phyloP scores from a whole-genome alignment of 30 jellyfish, hydroid and myxozoan genomes.

The Aurelia aurita complex sp. Pacific region DNA sequence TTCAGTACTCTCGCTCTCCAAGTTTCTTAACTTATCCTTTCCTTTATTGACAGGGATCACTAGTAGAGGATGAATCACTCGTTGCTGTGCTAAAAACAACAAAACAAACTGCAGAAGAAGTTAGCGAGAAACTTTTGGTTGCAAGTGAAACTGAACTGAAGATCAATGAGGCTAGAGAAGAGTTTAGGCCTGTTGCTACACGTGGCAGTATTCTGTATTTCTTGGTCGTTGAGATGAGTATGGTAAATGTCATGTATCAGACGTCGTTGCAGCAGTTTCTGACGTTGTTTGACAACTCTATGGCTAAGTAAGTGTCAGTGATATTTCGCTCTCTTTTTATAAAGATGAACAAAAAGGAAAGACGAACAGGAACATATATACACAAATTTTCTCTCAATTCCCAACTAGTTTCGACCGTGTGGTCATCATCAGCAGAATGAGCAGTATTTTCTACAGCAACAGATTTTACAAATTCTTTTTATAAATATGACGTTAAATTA shows the following conservation, averaged over 20 bases:
- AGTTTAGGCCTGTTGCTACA: slow-evolving; percentile 96
- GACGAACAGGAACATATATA: too few relatives aligned
- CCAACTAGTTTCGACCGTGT: too few relatives aligned
- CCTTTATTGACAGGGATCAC: slow-evolving; percentile 74
- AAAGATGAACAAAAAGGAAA: too few relatives aligned
- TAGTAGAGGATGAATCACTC: slow-evolving; percentile 92
- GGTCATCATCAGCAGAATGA: too few relatives aligned
- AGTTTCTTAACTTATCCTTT: too few relatives aligned
- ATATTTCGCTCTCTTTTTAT: too few relatives aligned
- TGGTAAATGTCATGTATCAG: slow-evolving; percentile 95
- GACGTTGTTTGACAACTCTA: slow-evolving; percentile 78
- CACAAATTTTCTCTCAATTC: too few relatives aligned
- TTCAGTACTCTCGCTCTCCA: too few relatives aligned
- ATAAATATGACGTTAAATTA: too few relatives aligned
- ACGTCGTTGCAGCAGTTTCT: slow-evolving; percentile 94
- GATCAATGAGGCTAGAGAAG: slow-evolving; percentile 93
- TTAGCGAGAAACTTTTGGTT: slow-evolving; percentile 86
- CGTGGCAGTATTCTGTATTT: slow-evolving; percentile 94
- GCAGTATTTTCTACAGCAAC: too few relatives aligned
- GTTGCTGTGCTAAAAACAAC: slow-evolving; percentile 93
- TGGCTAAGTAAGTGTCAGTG: slow-evolving; percentile 75
- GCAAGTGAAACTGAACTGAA: slow-evolving; percentile 95
- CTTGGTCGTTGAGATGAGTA: slow-evolving; percentile 97
- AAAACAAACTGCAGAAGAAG: slow-evolving; percentile 94
- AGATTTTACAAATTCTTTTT: too few relatives aligned